Evolutionary conservation across 2,888 invertebrate genomes (phyloP).

Genomic region (Parapristionchus giblindavisi): DNA sequence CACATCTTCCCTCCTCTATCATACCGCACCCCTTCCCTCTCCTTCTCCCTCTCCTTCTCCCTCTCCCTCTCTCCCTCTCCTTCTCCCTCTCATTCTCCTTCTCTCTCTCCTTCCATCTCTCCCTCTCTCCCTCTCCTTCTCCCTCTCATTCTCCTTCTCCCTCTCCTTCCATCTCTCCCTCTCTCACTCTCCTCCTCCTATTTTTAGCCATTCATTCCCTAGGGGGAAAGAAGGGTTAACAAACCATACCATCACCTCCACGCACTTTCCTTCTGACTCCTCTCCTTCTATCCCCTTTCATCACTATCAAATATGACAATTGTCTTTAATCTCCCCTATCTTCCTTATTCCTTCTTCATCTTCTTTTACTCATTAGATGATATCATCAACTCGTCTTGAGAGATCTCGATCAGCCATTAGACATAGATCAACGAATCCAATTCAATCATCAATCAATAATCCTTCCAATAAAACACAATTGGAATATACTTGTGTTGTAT

Average conservation of each 20-base stretch:
- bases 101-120: conserved; percentile 31
- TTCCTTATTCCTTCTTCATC: conserved; percentile 1
- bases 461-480: not conserved
- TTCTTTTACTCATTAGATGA: not conserved
- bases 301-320: not conserved
- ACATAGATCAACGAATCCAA: conserved; percentile 11
- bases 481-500: conserved; percentile 46
- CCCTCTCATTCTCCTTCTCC: too few species aligned
- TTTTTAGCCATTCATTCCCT: too few species aligned
- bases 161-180: too few species aligned
- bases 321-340: not conserved
- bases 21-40: too few species aligned
- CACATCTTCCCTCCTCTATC: too few species aligned
- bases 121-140: conserved; percentile 14
- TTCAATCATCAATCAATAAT: not conserved
- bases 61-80: not conserved
- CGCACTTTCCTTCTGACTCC: too few species aligned
- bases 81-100: conserved; percentile 20
- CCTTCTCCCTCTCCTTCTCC: not conserved
- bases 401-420: conserved; percentile 9
- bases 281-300: conserved; percentile 12
- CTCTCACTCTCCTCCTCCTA: too few species aligned
- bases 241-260: too few species aligned
- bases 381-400: conserved; percentile 3
- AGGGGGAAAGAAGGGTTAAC: too few species aligned